Evolutionary conservation across 2,113 vertebrate species (phyloP).

Genomic region (Pampusana beccarii): DNA sequence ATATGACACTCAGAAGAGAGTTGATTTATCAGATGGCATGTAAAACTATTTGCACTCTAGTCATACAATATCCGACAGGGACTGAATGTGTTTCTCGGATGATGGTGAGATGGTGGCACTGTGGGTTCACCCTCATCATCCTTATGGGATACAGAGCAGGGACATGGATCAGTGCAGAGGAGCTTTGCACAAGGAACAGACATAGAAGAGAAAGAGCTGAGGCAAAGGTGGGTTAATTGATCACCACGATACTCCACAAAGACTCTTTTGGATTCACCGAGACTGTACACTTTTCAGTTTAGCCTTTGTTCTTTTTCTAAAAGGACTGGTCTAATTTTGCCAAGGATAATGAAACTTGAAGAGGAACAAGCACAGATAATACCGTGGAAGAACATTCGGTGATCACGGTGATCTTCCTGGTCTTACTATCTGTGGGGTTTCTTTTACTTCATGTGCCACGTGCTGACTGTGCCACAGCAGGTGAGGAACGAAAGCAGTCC

Average conservation of each 20-base stretch:
- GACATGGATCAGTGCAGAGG: not conserved
- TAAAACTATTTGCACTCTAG: not conserved
- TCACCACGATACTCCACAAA: not conserved
- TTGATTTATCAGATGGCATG: not conserved
- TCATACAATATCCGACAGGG: not conserved
- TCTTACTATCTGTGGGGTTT: not conserved
- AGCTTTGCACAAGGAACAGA: not conserved
- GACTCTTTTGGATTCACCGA: not conserved
- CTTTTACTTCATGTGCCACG: not conserved
- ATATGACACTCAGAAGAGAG: not conserved
- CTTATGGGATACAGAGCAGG: too few relatives aligned
- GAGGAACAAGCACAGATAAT: not conserved
- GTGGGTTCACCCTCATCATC: rapidly evolving
- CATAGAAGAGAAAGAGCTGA: not conserved
- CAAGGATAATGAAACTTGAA: not conserved
- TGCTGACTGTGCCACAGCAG: not conserved
- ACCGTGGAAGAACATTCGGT: not conserved
- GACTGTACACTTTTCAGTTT: not conserved
- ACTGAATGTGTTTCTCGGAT: not conserved
- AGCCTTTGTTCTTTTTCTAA: not conserved
- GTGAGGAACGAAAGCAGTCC: not conserved
- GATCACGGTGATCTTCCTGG: not conserved
- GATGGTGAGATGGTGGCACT: not conserved
- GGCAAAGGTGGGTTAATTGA: not conserved
- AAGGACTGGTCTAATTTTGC: not conserved